phyloP scores from a whole-genome alignment of 2,113 vertebrate genomes.

The Origma solitaria region DNA sequence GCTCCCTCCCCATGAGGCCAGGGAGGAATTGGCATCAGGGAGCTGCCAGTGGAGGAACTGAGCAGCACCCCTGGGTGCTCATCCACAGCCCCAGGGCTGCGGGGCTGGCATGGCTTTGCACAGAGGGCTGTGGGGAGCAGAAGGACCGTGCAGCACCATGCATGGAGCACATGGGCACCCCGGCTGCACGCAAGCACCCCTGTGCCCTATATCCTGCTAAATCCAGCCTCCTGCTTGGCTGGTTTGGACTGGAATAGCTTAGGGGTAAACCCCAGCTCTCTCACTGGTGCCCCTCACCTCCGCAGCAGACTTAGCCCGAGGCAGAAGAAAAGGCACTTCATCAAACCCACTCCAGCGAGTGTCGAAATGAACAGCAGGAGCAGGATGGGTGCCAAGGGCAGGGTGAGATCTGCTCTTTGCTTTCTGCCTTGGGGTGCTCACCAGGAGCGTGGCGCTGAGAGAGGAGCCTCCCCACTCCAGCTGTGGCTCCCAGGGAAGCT shows the following conservation, averaged over 20 bases:
- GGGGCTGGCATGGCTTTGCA: neutral
- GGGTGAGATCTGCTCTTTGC: neutral
- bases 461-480: neutral
- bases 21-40: rapidly evolving
- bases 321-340: neutral
- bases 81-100: neutral
- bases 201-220: rapidly evolving
- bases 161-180: neutral
- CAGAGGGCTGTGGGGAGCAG: neutral
- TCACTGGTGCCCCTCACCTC: neutral
- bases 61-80: neutral
- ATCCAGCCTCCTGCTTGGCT: neutral
- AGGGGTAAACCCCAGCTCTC: neutral
- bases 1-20: rapidly evolving
- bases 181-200: neutral
- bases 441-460: rapidly evolving
- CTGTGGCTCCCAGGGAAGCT: neutral
- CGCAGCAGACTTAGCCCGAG: neutral
- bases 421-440: neutral
- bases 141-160: rapidly evolving
- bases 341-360: neutral
- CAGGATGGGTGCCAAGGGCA: neutral
- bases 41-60: neutral
- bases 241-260: neutral
- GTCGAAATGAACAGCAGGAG: neutral